Evolutionary conservation across 2,113 vertebrate species (phyloP).

Genomic region (Odocoileus hemionus): DNA sequence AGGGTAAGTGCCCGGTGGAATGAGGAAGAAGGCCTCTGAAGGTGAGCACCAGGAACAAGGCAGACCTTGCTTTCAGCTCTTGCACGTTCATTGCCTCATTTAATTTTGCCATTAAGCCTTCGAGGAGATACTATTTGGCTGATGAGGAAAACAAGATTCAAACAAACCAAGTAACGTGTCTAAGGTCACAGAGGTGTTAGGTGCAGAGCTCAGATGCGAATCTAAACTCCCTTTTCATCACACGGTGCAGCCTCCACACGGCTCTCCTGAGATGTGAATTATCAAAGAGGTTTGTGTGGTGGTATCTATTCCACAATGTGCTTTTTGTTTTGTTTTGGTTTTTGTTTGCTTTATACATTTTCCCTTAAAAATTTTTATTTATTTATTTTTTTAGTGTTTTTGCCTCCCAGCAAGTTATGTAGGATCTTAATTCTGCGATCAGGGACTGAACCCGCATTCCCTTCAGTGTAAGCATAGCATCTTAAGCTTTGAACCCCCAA

Average conservation of each 20-base stretch:
- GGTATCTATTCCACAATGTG: neutral
- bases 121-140: neutral
- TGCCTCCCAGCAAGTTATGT: neutral
- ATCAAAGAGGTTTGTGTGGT: neutral
- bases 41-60: accelerated
- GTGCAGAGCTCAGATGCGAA: neutral
- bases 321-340: neutral
- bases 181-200: neutral
- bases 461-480: accelerated
- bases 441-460: neutral
- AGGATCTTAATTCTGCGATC: neutral
- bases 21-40: neutral
- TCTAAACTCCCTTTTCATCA: neutral
- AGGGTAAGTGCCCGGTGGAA: neutral
- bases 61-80: neutral
- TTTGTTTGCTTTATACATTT: neutral
- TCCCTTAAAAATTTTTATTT: neutral
- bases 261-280: accelerated
- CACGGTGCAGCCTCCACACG: neutral
- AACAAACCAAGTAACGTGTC: neutral
- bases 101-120: neutral
- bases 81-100: neutral
- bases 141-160: neutral
- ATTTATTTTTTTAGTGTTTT: neutral
- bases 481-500: neutral